Conservation (phyloP, 2,113 vertebrate species). For the Cebidichthys violaceus region DNA sequence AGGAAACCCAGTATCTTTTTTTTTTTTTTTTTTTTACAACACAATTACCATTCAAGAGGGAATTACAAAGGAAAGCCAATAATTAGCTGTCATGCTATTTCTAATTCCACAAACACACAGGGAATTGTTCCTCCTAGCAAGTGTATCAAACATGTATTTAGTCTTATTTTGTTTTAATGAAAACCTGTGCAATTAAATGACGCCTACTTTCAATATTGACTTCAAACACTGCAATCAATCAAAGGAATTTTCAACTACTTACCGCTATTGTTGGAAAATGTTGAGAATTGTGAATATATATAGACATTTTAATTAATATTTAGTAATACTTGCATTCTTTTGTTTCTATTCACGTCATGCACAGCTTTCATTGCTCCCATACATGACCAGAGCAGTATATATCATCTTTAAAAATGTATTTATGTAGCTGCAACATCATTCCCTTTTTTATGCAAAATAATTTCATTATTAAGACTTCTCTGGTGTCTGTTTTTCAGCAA, state of each 20-base stretch:
- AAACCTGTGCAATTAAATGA: constrained; percentile 41
- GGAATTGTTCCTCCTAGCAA: constrained; percentile 42
- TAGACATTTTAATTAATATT: constrained; percentile 58
- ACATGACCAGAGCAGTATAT: constrained; percentile 24
- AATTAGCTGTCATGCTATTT: constrained; percentile 68
- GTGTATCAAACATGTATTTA: constrained; percentile 52
- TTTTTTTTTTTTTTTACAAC: constrained; percentile 45
- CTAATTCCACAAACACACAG: constrained; percentile 53
- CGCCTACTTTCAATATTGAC: constrained; percentile 43
- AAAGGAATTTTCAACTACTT: constrained; percentile 34
- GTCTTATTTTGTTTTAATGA: constrained; percentile 45
- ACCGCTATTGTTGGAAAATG: constrained; percentile 46
- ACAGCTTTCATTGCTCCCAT: constrained; percentile 41
- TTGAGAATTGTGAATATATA: constrained; percentile 21
- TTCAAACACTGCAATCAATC: constrained; percentile 62
- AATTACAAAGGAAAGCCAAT: constrained; percentile 68
- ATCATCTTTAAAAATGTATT: constrained; percentile 43
- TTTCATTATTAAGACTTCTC: constrained; percentile 49
- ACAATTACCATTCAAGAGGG: constrained; percentile 67
- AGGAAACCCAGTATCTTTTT: constrained; percentile 64
- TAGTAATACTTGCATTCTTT: constrained; percentile 38
- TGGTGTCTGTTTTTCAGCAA: constrained; percentile 24
- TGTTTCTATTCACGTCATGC: constrained; percentile 42
- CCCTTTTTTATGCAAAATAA: constrained; percentile 59
- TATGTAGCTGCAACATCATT: constrained; percentile 21